Percentiles rank a stretch among this genome's conserved stretches.
phyloP scores from a whole-genome alignment of 1,140 invertebrate genomes.

The Nasonia vitripennis region DNA sequence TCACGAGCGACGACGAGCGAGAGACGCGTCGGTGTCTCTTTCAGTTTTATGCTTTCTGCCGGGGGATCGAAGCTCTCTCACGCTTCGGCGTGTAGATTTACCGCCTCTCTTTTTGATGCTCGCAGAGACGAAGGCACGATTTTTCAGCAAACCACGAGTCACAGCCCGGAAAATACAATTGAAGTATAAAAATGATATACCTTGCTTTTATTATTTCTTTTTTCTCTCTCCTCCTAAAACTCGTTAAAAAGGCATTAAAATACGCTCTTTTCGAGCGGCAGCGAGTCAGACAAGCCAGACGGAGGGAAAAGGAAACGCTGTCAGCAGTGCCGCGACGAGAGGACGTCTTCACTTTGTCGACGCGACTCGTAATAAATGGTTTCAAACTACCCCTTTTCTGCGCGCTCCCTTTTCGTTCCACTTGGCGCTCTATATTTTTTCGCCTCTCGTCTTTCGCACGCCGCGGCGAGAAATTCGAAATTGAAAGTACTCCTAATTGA shows the following conservation, averaged over 20 bases:
- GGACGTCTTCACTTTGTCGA: slow-evolving; percentile 27
- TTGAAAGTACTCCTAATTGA: slow-evolving; percentile 10
- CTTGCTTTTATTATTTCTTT: not conserved
- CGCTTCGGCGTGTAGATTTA: not conserved
- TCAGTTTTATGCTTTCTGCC: not conserved
- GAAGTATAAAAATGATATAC: no score
- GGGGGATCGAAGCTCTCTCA: not conserved
- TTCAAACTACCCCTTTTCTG: slow-evolving; percentile 39
- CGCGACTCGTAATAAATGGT: slow-evolving; percentile 37
- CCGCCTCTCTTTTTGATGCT: not conserved
- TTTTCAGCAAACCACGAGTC: not conserved
- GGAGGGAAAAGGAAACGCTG: not conserved
- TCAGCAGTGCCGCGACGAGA: not conserved
- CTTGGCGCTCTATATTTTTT: not conserved
- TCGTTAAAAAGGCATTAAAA: slow-evolving; percentile 32
- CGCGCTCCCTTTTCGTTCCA: slow-evolving; percentile 29
- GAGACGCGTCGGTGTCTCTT: not conserved
- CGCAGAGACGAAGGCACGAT: not conserved
- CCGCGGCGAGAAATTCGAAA: slow-evolving; percentile 27
- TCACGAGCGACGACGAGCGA: not conserved
- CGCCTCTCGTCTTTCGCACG: not conserved
- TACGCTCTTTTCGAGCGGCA: not conserved
- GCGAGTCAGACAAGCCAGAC: not conserved
- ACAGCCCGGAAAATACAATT: no score
- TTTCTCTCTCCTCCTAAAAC: not conserved